Conservation (phyloP, 2,113 vertebrate genomes). For the Mionectes macconnelli region DNA sequence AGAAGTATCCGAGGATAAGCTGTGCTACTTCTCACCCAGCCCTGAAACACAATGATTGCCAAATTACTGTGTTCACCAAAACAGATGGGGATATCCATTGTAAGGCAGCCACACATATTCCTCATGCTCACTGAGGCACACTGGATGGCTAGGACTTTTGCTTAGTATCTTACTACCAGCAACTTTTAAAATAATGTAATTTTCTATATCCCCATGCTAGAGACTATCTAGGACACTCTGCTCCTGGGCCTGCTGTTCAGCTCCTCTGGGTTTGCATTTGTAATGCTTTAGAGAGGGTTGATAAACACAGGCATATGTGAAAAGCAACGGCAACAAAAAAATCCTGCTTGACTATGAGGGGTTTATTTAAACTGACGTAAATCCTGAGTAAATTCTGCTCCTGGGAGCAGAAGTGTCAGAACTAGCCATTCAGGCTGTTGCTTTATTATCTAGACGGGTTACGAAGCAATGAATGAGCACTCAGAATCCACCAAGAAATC, state of each 20-base stretch:
- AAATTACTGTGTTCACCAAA: not conserved
- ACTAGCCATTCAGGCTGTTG: not conserved
- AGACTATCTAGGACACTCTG: not conserved
- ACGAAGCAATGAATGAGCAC: fast-evolving
- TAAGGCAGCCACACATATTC: not conserved
- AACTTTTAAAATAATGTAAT: not conserved
- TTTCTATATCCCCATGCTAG: not conserved
- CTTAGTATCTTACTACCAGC: not conserved
- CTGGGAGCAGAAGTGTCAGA: not conserved
- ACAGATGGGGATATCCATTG: not conserved
- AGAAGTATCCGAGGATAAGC: not conserved
- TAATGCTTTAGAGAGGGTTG: not conserved
- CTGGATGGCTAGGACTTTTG: not conserved
- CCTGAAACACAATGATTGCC: not conserved
- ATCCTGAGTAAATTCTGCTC: not conserved
- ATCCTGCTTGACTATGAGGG: not conserved
- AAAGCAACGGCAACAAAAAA: not conserved
- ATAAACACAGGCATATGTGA: not conserved
- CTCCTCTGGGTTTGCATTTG: not conserved
- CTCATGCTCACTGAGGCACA: not conserved
- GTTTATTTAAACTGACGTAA: not conserved
- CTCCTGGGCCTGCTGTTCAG: not conserved
- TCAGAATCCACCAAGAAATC: not conserved
- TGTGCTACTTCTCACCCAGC: not conserved
- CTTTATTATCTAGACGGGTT: not conserved